These are phyloP conservation scores for Holacanthella duospinosa DNA, from an alignment of 2,888 invertebrate genomes.

Conservation along the genomic window DNA sequence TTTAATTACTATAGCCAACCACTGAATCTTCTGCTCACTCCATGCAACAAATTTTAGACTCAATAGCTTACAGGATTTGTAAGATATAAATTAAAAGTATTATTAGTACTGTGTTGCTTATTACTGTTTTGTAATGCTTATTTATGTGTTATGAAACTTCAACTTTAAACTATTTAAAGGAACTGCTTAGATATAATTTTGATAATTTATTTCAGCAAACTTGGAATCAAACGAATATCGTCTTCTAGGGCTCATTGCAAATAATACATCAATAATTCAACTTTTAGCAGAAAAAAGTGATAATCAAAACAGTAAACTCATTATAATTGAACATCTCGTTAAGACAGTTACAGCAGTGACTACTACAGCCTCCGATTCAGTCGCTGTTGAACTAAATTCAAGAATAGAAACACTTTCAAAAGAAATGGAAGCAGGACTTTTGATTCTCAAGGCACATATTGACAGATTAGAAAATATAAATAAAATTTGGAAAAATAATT, in stretches of 20 bases:
- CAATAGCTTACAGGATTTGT: neutral
- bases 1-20: neutral
- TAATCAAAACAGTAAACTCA: neutral
- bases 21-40: neutral
- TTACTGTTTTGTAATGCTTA: too few species aligned
- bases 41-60: neutral
- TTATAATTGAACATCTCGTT: neutral
- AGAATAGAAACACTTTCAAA: neutral
- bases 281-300: neutral
- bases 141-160: too few species aligned
- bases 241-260: neutral
- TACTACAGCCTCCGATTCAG: neutral
- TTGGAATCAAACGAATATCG: neutral
- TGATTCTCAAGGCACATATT: neutral
- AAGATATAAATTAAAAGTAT: neutral
- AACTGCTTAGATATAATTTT: too few species aligned
- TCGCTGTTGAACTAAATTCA: neutral
- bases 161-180: too few species aligned
- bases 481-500: constrained; percentile 1
- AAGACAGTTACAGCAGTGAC: neutral
- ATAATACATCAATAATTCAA: neutral
- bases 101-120: too few species aligned
- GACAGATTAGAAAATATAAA: neutral
- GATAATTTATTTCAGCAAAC: neutral
- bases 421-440: neutral